Percentiles rank a stretch among this genome's conserved stretches.
phyloP scores from a whole-genome alignment of 2,797 vertebrate genomes.

The Synanceia verrucosa region DNA sequence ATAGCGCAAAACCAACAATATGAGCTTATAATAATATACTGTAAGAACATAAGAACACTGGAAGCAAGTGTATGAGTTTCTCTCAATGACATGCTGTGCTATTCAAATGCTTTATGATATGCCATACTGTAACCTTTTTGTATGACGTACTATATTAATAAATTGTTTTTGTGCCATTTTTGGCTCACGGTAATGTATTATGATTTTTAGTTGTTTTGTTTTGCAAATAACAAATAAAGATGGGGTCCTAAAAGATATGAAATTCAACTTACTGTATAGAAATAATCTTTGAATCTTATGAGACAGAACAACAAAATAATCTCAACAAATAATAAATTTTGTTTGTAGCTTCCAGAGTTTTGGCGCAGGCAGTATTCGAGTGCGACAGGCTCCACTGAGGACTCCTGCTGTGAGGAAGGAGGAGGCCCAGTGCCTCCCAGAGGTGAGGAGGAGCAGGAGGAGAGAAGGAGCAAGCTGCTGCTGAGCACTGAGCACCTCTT shows the following conservation, averaged over 20 bases:
- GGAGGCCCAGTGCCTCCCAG: background rate
- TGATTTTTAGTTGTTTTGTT: too few species aligned
- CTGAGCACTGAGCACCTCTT: conserved; percentile 73
- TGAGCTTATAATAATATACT: too few species aligned
- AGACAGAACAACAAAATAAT: background rate
- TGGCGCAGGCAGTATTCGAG: conserved; percentile 60
- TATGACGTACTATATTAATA: too few species aligned
- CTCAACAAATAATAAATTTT: background rate
- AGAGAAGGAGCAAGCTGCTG: conserved; percentile 57
- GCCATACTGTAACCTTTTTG: too few species aligned
- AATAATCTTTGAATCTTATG: background rate
- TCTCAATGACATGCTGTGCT: too few species aligned
- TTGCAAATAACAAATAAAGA: too few species aligned
- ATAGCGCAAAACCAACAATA: too few species aligned
- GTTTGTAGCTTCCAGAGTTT: conserved; percentile 79
- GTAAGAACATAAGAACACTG: too few species aligned
- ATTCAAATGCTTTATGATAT: too few species aligned
- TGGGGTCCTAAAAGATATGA: background rate
- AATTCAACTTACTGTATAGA: background rate
- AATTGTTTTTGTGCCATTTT: too few species aligned
- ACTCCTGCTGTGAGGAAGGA: conserved; percentile 18
- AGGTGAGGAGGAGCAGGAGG: conserved; percentile 51
- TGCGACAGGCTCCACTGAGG: conserved; percentile 15
- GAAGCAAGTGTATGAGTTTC: too few species aligned
- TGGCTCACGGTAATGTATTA: too few species aligned